Evolutionary conservation across 23 tunicate genomes (phyloP), one percentile per base, ranked within the genome.

Genomic region (Halocynthia aurantium): DNA sequence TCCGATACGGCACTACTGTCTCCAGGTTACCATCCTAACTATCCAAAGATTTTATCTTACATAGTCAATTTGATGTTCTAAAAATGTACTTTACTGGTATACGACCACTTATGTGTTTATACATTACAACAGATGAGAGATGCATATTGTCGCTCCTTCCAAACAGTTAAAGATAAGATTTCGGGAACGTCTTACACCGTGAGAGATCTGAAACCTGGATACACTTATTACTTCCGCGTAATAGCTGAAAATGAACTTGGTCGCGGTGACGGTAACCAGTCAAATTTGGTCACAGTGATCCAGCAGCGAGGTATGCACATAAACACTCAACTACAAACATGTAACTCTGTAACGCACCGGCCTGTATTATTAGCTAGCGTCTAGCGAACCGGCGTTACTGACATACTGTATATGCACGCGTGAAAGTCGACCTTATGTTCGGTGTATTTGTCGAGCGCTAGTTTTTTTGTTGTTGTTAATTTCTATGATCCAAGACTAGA

Each of bases 201-300:
- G 67, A 81, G 81, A 56, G 87, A 92, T 65, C 75, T 92, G 84
- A 84, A 81, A 69, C 98, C 98, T 6, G 98, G 98, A 12, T 80
- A 80, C 57, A 92, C 98, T 10, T 92, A 92, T 71, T 92, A 92
- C 87, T 92, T 92, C 69, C 81, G 98, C 7, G 86, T 92, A 6
- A 78, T 83, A 62, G 98, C 98, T 52, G 98, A 92, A 67, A 92
- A 92, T 61, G 98, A 92, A 50, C 77, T 72, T 55, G 98, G 98
- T 20, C 73, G 98, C 63, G 98, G 98, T 19, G 98, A 92, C n/a
- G 88, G 88, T 61, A 68, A 68, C 56, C 98, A 92, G 55, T 92
- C 98, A 31, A 92, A 92, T 67, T 51, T 92, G 53, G 77, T 92
- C 21, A 92, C 98, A 0, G 90, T 92, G 12, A 69, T 92, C 7